Conservation (phyloP, 2,113 vertebrate species). For the Tupaia chinensis region DNA sequence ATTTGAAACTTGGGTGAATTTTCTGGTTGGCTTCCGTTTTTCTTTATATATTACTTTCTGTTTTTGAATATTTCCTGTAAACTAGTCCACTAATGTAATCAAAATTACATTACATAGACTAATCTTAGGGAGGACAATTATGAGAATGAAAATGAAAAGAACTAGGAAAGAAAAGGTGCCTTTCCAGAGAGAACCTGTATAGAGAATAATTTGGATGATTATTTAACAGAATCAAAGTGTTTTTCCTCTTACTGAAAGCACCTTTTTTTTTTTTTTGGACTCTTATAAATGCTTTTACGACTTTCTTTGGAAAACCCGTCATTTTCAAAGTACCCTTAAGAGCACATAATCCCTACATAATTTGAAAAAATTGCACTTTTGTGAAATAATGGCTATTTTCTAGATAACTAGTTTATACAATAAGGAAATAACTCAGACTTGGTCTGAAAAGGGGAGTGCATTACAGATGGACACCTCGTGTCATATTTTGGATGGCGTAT, state of each 20-base stretch:
- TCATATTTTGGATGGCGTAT: constrained; percentile 15
- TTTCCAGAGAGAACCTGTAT: constrained; percentile 70
- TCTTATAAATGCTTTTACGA: constrained; percentile 85
- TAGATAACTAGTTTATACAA: constrained; percentile 87
- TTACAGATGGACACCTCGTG: constrained; percentile 64
- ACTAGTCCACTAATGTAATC: constrained; percentile 70
- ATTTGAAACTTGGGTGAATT: not conserved
- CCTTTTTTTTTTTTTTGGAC: constrained; percentile 60
- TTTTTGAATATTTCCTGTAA: constrained; percentile 73
- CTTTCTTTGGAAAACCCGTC: constrained; percentile 79
- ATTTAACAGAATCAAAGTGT: constrained; percentile 81
- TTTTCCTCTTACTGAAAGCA: constrained; percentile 72
- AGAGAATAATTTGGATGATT: constrained; percentile 81
- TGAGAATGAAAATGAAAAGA: constrained; percentile 79
- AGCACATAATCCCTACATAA: constrained; percentile 84
- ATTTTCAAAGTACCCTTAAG: constrained; percentile 87
- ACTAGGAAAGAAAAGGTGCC: constrained; percentile 35
- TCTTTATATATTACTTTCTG: constrained; percentile 64
- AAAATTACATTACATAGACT: constrained; percentile 78
- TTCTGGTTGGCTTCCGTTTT: not conserved
- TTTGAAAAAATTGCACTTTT: constrained; percentile 83
- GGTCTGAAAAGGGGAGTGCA: constrained; percentile 76
- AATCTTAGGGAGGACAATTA: constrained; percentile 72
- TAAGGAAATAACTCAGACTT: constrained; percentile 82
- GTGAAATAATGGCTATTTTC: constrained; percentile 87